These are phyloP conservation scores for Torymus auratus DNA, from an alignment of 2,888 invertebrate genomes.

Conservation along the genomic window DNA sequence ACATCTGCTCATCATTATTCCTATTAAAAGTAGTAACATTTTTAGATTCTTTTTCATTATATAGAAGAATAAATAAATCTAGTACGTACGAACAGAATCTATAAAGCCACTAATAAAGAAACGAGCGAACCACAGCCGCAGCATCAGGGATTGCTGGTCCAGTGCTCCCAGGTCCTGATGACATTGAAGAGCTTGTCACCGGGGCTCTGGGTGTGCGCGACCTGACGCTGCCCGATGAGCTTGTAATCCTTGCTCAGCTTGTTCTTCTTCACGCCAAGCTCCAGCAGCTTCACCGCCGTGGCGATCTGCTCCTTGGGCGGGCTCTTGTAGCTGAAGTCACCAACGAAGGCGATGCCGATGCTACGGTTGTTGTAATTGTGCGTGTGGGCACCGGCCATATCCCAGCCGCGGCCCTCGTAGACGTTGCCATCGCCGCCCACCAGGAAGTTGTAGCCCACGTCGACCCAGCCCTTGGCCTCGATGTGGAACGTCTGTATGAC, in stretches of 20 bases:
- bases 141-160: constrained; percentile 64
- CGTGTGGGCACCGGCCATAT: constrained; percentile 84
- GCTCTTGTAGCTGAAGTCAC: constrained; percentile 80
- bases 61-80: too few species aligned
- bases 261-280: constrained; percentile 31
- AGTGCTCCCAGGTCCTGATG: constrained; percentile 85
- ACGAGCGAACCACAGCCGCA: too few species aligned
- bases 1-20: too few species aligned
- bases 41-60: too few species aligned
- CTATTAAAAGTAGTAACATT: too few species aligned
- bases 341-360: constrained; percentile 85
- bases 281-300: constrained; percentile 35
- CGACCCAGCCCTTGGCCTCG: constrained; percentile 80
- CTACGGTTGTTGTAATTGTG: constrained; percentile 82
- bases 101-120: too few species aligned
- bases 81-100: too few species aligned
- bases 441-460: constrained; percentile 83
- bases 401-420: constrained; percentile 88
- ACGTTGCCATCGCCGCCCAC: constrained; percentile 88
- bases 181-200: constrained; percentile 82
- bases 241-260: constrained; percentile 78
- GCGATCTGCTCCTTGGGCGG: constrained; percentile 67
- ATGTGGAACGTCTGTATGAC: constrained; percentile 79
- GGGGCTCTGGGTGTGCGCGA: constrained; percentile 84
- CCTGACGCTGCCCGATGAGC: constrained; percentile 83